phyloP scores from a whole-genome alignment of 2,797 vertebrate species.

The Pangasius mekongensis region DNA sequence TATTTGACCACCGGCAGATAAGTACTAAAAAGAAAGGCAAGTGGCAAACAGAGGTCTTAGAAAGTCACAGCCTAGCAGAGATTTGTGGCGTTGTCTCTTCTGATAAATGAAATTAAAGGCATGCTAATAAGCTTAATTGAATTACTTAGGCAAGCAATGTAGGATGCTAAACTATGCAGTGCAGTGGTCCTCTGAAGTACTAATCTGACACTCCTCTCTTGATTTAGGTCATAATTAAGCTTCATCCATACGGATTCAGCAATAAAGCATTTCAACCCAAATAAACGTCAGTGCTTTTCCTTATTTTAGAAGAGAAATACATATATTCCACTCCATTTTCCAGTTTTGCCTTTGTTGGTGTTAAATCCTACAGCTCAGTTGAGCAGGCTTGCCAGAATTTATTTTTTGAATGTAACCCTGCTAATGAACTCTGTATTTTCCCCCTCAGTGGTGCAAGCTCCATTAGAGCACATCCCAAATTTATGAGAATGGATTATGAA shows the following conservation, averaged over 20 bases:
- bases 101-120: not conserved
- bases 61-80: not conserved
- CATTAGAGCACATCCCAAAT: conserved; percentile 12
- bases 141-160: not conserved
- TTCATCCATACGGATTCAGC: not conserved
- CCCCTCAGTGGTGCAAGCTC: conserved; percentile 7
- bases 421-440: conserved; percentile 35
- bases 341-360: not conserved
- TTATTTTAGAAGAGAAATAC: not conserved
- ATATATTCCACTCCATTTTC: not conserved
- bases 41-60: not conserved
- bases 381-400: not conserved
- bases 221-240: not conserved
- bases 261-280: not conserved
- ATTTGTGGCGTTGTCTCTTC: not conserved
- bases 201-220: not conserved
- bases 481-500: conserved; percentile 23
- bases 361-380: not conserved
- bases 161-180: not conserved
- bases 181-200: not conserved
- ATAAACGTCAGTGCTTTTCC: not conserved
- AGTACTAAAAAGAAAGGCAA: not conserved
- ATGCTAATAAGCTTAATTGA: not conserved
- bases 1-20: not conserved
- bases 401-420: conserved; percentile 5